Base-by-base conservation (phyloP, 2,888 invertebrate species). In the Octodonta nipae region DNA sequence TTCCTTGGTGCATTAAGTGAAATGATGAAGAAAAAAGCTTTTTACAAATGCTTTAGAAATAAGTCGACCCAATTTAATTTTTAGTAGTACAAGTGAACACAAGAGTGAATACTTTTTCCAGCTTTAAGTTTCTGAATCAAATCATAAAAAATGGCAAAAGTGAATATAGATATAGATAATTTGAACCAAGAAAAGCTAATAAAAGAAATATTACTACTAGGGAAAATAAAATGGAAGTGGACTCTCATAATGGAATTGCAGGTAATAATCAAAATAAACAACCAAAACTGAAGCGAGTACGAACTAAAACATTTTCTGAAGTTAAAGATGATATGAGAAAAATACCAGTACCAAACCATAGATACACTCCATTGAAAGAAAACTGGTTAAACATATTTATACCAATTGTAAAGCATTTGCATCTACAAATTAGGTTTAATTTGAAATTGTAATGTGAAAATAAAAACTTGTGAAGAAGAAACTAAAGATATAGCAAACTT, bases 361-460 rank as follows among this genome's bases (percentile, higher is more conserved):
- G 98, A 58, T 89, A 87, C 52, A 80, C 88, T 5, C 92, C 96
- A 0, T 63, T 98, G 5, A 95, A 93, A 65, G 87, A 93, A 52
- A 86, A 84, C 52, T 99, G 98, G 98, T 67, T 89, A 60, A 89
- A 95, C 63, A 89, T 99, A 45, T 92, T 92, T 55, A 84, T 86
- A 28, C 95, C 98, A 0, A 72, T 99, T 16, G 95, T 96, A 0
- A 92, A 98, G 55, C 87, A 98, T 55, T 67, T 99, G 38, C 74
- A 91, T 41, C 64, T 99, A 12, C 92, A 96, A 67, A 80, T 92
- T 32, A 72, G 96, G 36, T 96, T 92, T 56, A 96, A 98, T 61
- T 70, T 91, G 33, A 89, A 84, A 63, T 76, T 83, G 87, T 42
- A 84, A 88, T 61, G 88, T 95, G 1, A 92, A 93, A 66, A 78